Base-by-base conservation (phyloP, 2,113 vertebrate species). In the Tragelaphus strepsiceros region DNA sequence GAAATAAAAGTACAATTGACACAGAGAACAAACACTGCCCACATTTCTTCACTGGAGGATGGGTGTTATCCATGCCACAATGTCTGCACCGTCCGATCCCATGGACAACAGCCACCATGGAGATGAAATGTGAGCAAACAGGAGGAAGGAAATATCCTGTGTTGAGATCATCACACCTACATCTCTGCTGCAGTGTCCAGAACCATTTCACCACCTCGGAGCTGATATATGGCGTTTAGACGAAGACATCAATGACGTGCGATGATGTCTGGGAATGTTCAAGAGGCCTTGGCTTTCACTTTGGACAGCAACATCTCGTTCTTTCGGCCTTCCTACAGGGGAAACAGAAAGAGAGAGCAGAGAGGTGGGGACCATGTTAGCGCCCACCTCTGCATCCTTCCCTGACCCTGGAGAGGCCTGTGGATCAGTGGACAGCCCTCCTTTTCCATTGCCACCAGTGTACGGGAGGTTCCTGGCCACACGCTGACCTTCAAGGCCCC, bases 271-370 rank as follows among this genome's bases (percentile, higher is more conserved):
- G 58, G 35, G 92, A 15, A 19, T n/a, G 56, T 86, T 99, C 98
- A 99, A 96, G 98, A 98, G 95, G 98, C 99, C 97, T 99, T 99
- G 39, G 99, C 98, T 98, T 99, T 99, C 98, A 99, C 96, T 97
- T 99, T 99, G 95, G 99, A 99, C 90, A 99, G 98, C 91, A 99
- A 99, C 98, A 99, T 98, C 98, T 99, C 99, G 0, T 99, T 99
- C 98, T 99, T 99, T 22, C 99, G 99, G 98, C 99, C 99, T 96
- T 99, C 99, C 99, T 99, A 98, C 56, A 71, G 96, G 97, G 22
- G 67, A 91, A 98, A 88, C 91, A 95, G 92, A 96, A 30, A 92
- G 62, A 95, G 32, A 19, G 54, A 15, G 5, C 22, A 74, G 59
- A 87, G 32, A 56, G 10, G 56, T 22, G 30, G 46, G 26, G 59